Base-by-base conservation (phyloP, 64 coral and sea anemone genomes). In the Actinia tenebrosa region DNA sequence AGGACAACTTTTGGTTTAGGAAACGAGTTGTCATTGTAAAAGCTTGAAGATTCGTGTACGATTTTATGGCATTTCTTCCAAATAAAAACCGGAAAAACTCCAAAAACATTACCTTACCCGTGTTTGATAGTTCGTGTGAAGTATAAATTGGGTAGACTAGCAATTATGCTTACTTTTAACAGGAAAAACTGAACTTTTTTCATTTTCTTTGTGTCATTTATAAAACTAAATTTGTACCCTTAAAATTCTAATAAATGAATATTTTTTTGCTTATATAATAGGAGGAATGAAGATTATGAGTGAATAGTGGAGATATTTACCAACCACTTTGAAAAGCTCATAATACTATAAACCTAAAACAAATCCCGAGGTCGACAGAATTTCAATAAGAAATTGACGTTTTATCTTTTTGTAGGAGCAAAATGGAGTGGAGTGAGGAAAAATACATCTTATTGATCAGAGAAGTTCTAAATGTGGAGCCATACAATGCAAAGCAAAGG, bases 401-500 rank as follows among this genome's bases (percentile, higher is more conserved):
- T 63, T 18, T 16, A 18, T 16, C 17, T 64, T 64, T 64, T 64
- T 64, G 16, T 25, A 90, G 83, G 53, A 75, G 60, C 53, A 90
- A 90, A 77, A 90, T 90, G 89, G 89, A 90, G 75, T 90, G 82
- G 82, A 90, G 64, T 90, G 82, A 90, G 52, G 14, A 77, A 10
- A 90, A 90, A 44, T 54, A 90, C 55, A 83, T 90, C 71, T n/a
- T n/a, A n/a, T n/a, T n/a, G n/a, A n/a, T n/a, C n/a, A n/a, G n/a
- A n/a, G n/a, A n/a, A n/a, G n/a, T n/a, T 85, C 50, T 90, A 37
- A 45, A 75, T 52, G 25, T 56, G 5, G 66, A 90, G 66, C 83
- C 89, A 58, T 90, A 85, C 54, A 77, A n/a, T n/a, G 63, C 47
- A 53, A 90, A 90, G 53, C 82, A 90, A 56, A 64, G 83, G 66